Percentiles rank a stretch among this genome's conserved stretches.
Conservation (phyloP, 2,113 vertebrate genomes). For the Empidonax traillii region DNA sequence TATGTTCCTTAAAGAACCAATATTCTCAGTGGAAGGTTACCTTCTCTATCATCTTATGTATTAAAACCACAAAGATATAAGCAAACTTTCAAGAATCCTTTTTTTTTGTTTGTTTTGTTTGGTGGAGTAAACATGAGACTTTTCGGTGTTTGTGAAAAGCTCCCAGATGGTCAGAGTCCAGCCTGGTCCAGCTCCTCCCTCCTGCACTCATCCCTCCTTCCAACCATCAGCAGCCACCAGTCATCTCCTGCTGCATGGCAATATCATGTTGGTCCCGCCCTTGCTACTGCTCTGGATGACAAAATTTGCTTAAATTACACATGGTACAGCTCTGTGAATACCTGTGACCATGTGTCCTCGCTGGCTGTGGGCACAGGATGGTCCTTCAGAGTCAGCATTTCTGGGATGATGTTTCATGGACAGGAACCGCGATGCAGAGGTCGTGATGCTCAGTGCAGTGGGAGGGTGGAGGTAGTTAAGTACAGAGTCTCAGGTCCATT, state of each 20-base stretch:
- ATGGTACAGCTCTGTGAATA: not conserved
- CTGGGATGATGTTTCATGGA: not conserved
- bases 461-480: not conserved
- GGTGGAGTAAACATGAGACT: not conserved
- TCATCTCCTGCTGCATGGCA: not conserved
- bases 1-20: not conserved
- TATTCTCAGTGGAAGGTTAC: not conserved
- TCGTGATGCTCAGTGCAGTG: fast-evolving
- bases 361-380: not conserved
- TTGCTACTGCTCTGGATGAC: not conserved
- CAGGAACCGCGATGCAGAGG: not conserved
- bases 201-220: not conserved
- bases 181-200: not conserved
- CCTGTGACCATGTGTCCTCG: not conserved
- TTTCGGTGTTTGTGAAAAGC: not conserved
- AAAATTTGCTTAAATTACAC: not conserved
- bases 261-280: not conserved
- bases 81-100: not conserved
- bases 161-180: not conserved
- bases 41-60: not conserved
- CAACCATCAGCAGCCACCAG: not conserved
- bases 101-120: not conserved
- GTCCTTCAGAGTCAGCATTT: not conserved
- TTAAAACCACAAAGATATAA: not conserved
- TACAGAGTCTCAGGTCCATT: not conserved